Evolutionary conservation across 2,888 invertebrate species (phyloP), one percentile per base, ranked within the genome.

Genomic region (Patella pellucida): DNA sequence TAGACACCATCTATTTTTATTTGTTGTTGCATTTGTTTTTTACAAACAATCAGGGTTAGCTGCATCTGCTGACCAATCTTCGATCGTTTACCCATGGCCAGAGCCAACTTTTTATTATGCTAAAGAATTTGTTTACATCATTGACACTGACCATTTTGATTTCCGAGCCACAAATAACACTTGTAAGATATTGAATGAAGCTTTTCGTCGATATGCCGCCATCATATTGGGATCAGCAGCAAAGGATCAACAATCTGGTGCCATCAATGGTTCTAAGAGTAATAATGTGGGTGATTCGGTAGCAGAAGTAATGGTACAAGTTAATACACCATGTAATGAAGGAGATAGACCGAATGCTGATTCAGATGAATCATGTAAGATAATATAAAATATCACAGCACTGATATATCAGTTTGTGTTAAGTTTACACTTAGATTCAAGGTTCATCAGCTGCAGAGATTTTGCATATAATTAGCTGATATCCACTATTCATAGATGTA

Each of bases 141-240:
- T 80, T 11, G 56, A 71, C 12, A 71, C 62, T 31, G 52, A 56
- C 9, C 71, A 72, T 41, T 82, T 84, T 73, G 75, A 73, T 68
- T 77, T 84, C 11, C 67, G 74, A 12, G 74, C 79, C 15, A 54
- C 76, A 23, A 82, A 81, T 92, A 91, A 92, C 71, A 91, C 89
- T 11, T 94, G 94, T 85, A 91, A 92, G 73, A 91, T 93, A 68
- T 85, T 94, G n/a, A 90, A 92, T 62, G 89, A 92, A 56, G 94
- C 94, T 0, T 82, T 93, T 11, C 83, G 86, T 70, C 90, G 94
- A 56, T 94, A 94, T 82, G 89, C 88, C 76, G 85, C 88, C 3
- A 90, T 92, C 15, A 92, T 94, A 69, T 86, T 88, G 27, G 74
- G 78, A n/a, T 77, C 74, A 52, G 72, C 79, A 1, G 62, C 77